Evolutionary conservation across 2,797 vertebrate species (phyloP), one percentile per base, ranked within the genome.

Genomic region (Sebastes kiyomatsui): DNA sequence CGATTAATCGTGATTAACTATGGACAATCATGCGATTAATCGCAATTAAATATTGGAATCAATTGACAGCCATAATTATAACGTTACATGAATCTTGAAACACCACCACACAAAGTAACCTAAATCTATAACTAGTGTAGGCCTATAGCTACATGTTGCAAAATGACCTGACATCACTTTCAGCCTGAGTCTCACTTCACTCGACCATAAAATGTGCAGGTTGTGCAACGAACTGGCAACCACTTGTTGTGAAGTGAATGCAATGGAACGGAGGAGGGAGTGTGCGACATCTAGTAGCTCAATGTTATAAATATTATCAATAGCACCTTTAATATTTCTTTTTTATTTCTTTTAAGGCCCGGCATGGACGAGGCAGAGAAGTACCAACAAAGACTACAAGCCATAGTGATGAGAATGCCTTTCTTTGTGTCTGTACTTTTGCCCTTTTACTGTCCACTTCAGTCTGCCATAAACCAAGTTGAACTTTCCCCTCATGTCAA

Each of bases 401-500:
- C 66, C 70, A 59, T 28, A 20, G 56, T 23, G n/a, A 69, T 80
- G 64, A 82, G 67, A 64, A 20, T 14, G 30, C 62, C 22, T 30
- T 23, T 58, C 22, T 64, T 27, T 71, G 14, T 33, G 33, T 66
- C 1, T 3, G 27, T 33, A 8, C 38, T 49, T 77, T 61, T 16
- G 23, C 13, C 25, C 60, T 83, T 79, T 79, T 28, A 62, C 54
- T 71, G 72, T 62, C 77, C 42, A 49, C 66, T 71, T 60, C 61
- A 23, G 70, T 66, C 23, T 10, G 67, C 65, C 73, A 79, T 64
- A 42, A 80, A 67, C 62, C 72, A 71, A 74, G 59, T 23, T 54
- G 61, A 81, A 61, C 79, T 83, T 71, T 82, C 62, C 67, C 72
- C 79, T 52, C 56, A 11, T 32, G 77, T 85, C 82, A 85, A 81